These are phyloP conservation scores for Tipula helvola DNA, from an alignment of 2,888 invertebrate species.

Conservation along the genomic window DNA sequence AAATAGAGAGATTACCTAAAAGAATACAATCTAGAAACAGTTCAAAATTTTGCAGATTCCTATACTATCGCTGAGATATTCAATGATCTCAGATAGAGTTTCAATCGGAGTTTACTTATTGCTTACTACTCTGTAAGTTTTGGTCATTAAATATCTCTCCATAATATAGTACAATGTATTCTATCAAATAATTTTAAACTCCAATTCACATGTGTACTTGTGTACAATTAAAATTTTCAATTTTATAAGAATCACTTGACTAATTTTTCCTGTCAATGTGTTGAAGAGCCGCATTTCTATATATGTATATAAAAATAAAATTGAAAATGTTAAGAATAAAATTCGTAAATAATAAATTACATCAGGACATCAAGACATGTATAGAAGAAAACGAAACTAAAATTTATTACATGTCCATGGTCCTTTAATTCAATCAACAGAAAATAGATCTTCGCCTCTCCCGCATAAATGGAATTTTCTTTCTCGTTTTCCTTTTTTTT, in stretches of 20 bases:
- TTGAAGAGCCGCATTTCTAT: background rate
- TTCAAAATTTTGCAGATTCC: too few species aligned
- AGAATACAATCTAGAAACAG: too few species aligned
- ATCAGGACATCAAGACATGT: background rate
- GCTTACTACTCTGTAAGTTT: too few species aligned
- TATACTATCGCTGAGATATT: too few species aligned
- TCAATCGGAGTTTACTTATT: too few species aligned
- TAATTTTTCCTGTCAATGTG: background rate
- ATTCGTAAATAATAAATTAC: background rate
- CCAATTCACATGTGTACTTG: background rate
- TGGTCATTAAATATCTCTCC: too few species aligned
- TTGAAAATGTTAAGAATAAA: background rate
- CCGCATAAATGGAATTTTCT: background rate
- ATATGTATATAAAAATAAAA: background rate
- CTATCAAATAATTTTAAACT: background rate
- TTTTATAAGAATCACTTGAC: background rate
- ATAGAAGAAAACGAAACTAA: background rate
- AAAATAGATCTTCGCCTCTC: background rate
- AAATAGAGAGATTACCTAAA: too few species aligned
- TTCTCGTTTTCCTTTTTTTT: background rate
- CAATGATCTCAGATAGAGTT: too few species aligned
- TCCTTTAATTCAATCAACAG: slow-evolving; percentile 4
- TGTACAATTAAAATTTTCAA: background rate
- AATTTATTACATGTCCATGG: slow-evolving; percentile 4
- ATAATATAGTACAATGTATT: too few species aligned